phyloP scores from a whole-genome alignment of 1,140 invertebrate genomes.

The Neotoxoptera formosana region DNA sequence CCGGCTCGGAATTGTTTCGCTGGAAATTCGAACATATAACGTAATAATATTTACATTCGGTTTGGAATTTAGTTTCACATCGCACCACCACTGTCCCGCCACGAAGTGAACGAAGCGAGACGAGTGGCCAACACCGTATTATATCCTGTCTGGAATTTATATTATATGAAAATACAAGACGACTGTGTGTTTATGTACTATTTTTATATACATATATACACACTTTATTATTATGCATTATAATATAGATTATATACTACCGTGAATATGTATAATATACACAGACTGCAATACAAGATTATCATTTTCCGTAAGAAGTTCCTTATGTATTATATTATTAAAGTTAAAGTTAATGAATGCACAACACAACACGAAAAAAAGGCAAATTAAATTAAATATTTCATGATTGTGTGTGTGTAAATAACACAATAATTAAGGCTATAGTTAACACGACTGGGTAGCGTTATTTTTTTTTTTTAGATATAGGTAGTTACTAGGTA shows the following conservation, averaged over 20 bases:
- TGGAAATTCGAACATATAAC: neutral
- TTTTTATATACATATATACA: neutral
- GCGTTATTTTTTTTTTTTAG: neutral
- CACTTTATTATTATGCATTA: neutral
- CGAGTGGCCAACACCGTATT: neutral
- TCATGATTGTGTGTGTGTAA: neutral
- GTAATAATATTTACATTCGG: neutral
- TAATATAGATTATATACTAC: neutral
- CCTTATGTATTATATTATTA: neutral
- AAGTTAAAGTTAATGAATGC: neutral
- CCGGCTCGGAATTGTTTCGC: neutral
- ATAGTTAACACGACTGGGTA: neutral
- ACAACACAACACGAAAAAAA: neutral
- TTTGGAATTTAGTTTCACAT: neutral
- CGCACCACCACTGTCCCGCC: neutral
- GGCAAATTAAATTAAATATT: slow-evolving; percentile 10
- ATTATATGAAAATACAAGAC: neutral
- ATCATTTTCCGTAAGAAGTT: neutral
- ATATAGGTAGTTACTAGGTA: neutral
- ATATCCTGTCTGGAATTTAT: neutral
- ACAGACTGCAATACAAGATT: neutral
- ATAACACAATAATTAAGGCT: neutral
- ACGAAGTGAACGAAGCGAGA: neutral
- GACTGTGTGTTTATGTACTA: neutral
- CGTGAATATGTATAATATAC: neutral